Evolutionary conservation across 2,797 vertebrate species (phyloP).

Genomic region (Acipenser transmontanus): DNA sequence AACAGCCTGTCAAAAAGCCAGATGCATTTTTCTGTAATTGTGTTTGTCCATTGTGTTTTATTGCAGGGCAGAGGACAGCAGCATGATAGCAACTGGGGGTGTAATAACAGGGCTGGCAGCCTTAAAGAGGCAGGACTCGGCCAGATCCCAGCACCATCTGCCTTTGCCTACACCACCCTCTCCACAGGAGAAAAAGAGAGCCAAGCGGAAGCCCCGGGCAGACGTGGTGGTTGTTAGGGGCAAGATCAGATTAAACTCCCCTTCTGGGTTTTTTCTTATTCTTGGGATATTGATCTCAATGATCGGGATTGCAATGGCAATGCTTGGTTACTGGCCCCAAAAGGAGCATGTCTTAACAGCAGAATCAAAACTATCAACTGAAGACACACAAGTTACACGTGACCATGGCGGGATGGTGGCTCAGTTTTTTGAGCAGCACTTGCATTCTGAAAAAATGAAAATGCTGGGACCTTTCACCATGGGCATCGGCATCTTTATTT

Average conservation of each 20-base stretch:
- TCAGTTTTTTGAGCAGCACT: constrained; percentile 82
- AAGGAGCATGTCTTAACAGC: constrained; percentile 50
- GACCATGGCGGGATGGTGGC: constrained; percentile 58
- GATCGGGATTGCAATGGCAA: constrained; percentile 87
- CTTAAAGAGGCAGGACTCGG: constrained; percentile 92
- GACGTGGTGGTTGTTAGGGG: constrained; percentile 92
- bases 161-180: constrained; percentile 45
- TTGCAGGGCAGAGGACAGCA: constrained; percentile 40
- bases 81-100: constrained; percentile 93
- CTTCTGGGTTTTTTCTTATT: constrained; percentile 89
- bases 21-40: constrained; percentile 1
- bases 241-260: constrained; percentile 86
- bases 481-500: constrained; percentile 98
- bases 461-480: constrained; percentile 97
- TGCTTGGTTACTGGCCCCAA: constrained; percentile 94
- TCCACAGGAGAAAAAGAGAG: constrained; percentile 62
- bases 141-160: constrained; percentile 81
- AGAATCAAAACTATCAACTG: constrained; percentile 44
- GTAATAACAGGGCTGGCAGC: constrained; percentile 95
- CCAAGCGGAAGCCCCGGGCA: constrained; percentile 72
- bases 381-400: constrained; percentile 48
- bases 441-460: constrained; percentile 94
- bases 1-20: constrained; percentile 4
- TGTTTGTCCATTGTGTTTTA: constrained; percentile 25
- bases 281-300: constrained; percentile 82